Evolutionary conservation across 1,140 invertebrate genomes (phyloP), one percentile per base, ranked within the genome.

Genomic region (Cyphomyrmex costatus): DNA sequence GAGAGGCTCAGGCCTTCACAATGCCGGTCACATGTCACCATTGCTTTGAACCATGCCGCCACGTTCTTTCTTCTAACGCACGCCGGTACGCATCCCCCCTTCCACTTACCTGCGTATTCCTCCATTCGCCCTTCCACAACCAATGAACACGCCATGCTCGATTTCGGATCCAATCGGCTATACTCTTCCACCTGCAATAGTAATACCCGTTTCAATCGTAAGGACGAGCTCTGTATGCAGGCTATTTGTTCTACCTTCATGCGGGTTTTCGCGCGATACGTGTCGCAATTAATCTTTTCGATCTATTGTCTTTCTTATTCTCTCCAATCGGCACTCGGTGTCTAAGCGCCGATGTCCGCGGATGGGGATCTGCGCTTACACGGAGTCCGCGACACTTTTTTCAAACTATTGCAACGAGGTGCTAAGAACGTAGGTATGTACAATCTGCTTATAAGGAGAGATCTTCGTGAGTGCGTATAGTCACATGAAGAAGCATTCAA

Each of bases 21-120:
- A 92, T 92, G 89, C 89, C 90, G 91, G 91, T 92, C 91, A 92
- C 91, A 92, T 92, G 91, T 92, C 91, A 92, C 90, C 89, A 91
- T 89, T 84, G 73, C 91, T 92, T 92, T 92, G 91, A 92, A 92
- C 90, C 42, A n/a, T 86, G 83, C 91, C 91, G 91, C 83, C 89
- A 36, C 71, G 78, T 66, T 86, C 85, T 91, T 90, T 90, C 85
- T 91, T 90, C 86, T 86, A 91, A 61, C n/a, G 30, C 76, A 79
- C 42, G 68, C 71, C 85, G 84, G 77, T 82, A 89, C 83, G 85
- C 53, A 86, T 86, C 86, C 86, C 82, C 82, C 65, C 86, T 61
- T 77, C 33, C 68, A 79, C 56, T 80, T 71, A 73, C 78, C 73
- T 73, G 63, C 51, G 19, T 68, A 42, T n/a, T 33, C 30, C 83